Percentiles rank a stretch among this genome's conserved stretches.
These are phyloP conservation scores for Harpagoxenus sublaevis DNA, from an alignment of 2,888 invertebrate genomes.

Conservation along the genomic window DNA sequence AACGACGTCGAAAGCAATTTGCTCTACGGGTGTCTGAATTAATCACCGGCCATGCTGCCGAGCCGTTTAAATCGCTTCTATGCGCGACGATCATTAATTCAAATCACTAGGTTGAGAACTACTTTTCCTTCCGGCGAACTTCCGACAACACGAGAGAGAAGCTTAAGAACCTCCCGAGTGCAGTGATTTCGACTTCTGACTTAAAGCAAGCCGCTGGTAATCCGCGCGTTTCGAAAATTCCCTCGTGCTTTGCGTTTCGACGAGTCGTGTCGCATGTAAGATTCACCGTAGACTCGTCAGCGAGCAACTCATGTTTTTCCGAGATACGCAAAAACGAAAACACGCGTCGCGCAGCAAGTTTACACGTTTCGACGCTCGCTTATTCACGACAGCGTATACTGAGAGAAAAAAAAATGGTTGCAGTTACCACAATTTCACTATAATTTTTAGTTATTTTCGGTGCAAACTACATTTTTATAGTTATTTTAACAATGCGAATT, in stretches of 20 bases:
- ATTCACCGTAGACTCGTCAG: not conserved
- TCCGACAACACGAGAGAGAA: slow-evolving; percentile 19
- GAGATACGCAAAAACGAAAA: slow-evolving; percentile 1
- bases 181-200: slow-evolving; percentile 20
- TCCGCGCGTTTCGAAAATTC: slow-evolving; percentile 1
- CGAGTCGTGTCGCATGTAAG: not conserved
- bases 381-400: not conserved
- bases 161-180: slow-evolving; percentile 2
- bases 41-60: slow-evolving; percentile 1
- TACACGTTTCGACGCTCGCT: slow-evolving; percentile 1
- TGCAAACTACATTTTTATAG: too few species aligned
- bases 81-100: slow-evolving; percentile 61
- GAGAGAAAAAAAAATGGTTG: too few species aligned
- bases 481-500: too few species aligned
- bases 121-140: slow-evolving; percentile 57
- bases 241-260: not conserved
- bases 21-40: slow-evolving; percentile 30
- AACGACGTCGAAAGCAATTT: slow-evolving; percentile 27
- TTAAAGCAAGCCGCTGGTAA: slow-evolving; percentile 16
- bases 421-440: too few species aligned
- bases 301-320: not conserved
- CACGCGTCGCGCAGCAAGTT: not conserved
- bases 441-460: too few species aligned
- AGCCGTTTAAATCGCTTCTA: slow-evolving; percentile 51
- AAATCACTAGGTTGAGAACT: slow-evolving; percentile 52